Conservation (phyloP, 2,888 invertebrate species). For the Catocala sponsa region DNA sequence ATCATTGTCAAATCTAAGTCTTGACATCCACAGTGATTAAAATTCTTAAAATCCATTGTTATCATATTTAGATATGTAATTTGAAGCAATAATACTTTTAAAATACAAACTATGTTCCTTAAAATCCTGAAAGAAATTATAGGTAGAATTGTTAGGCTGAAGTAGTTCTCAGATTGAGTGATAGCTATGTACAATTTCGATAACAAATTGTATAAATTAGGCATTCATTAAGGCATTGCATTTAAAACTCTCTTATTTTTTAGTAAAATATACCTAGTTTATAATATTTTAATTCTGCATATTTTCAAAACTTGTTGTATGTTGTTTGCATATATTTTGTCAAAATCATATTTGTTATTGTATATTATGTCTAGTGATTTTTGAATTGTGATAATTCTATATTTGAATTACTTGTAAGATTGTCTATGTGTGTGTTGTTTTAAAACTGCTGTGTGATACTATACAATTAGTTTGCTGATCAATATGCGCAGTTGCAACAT, state of each 20-base stretch:
- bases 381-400: conserved; percentile 18
- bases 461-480: no score
- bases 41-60: conserved; percentile 11
- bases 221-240: conserved; percentile 6
- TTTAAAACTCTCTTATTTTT: conserved; percentile 10
- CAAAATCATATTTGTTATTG: background rate
- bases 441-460: background rate
- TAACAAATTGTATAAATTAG: background rate
- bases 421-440: conserved; percentile 6
- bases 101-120: conserved; percentile 39
- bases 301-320: conserved; percentile 6
- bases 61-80: conserved; percentile 21
- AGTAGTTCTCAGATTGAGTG: conserved; percentile 16
- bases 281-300: background rate
- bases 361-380: conserved; percentile 16
- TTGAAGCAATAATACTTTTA: conserved; percentile 36
- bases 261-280: background rate
- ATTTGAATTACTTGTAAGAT: conserved; percentile 2
- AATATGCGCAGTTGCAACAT: no score
- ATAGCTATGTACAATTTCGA: conserved; percentile 20
- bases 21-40: conserved; percentile 82
- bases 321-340: background rate
- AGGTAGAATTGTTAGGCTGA: conserved; percentile 16
- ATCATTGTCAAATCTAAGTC: conserved; percentile 80
- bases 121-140: conserved; percentile 13